Evolutionary conservation across 2,888 invertebrate species (phyloP).

Genomic region (Drosophila pseudotalamancana): DNA sequence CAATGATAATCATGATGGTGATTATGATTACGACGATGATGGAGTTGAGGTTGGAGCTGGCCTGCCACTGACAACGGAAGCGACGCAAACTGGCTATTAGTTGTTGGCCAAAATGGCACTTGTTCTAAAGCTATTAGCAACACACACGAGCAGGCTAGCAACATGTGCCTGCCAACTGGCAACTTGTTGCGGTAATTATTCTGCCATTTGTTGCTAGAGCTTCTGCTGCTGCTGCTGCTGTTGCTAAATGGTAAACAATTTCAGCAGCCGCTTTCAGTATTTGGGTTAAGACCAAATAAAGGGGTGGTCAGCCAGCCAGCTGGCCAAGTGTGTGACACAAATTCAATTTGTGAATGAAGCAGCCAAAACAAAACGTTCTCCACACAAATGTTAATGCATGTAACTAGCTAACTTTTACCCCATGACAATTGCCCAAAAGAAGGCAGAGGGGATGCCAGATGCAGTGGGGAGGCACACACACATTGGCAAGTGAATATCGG

Average conservation of each 20-base stretch:
- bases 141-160: constrained; percentile 62
- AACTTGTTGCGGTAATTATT: constrained; percentile 64
- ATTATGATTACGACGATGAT: constrained; percentile 23
- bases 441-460: constrained; percentile 27
- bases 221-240: constrained; percentile 33
- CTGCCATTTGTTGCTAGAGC: constrained; percentile 52
- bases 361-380: constrained; percentile 49
- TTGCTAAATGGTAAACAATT: constrained; percentile 75
- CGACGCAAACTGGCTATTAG: constrained; percentile 79
- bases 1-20: constrained; percentile 33
- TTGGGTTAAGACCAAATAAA: constrained; percentile 80
- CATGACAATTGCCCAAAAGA: constrained; percentile 62
- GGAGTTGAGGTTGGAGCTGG: constrained; percentile 10
- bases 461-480: neutral
- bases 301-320: constrained; percentile 69
- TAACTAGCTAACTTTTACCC: constrained; percentile 45
- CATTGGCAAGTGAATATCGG: constrained; percentile 55
- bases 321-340: constrained; percentile 64
- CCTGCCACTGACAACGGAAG: constrained; percentile 71
- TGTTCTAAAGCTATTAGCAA: constrained; percentile 78
- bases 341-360: constrained; percentile 77
- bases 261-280: constrained; percentile 61
- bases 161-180: constrained; percentile 62
- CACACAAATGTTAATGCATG: constrained; percentile 10
- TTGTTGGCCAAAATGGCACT: constrained; percentile 79